These are phyloP conservation scores for Heliornis fulica DNA, from an alignment of 2,113 vertebrate genomes.

Conservation along the genomic window DNA sequence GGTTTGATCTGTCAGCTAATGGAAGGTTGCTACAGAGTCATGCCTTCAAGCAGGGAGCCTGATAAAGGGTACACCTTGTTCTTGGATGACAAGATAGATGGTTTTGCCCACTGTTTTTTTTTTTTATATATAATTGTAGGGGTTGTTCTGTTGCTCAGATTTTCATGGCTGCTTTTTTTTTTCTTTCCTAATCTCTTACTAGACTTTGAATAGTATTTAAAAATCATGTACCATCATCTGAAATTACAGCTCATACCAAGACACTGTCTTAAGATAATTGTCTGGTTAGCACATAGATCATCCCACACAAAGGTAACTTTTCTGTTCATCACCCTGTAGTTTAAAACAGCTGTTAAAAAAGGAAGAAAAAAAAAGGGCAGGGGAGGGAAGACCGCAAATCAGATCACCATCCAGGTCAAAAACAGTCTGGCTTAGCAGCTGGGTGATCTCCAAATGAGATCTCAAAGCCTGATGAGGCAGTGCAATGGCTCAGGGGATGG, in stretches of 20 bases:
- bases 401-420: background rate
- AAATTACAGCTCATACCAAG: background rate
- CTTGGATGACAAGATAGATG: background rate
- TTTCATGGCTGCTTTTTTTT: background rate
- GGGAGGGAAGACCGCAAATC: background rate
- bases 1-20: constrained; percentile 40
- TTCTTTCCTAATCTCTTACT: background rate
- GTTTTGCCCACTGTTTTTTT: background rate
- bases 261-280: background rate
- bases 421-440: background rate
- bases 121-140: background rate
- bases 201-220: background rate
- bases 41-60: background rate
- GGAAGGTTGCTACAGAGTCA: constrained; percentile 41
- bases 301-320: constrained; percentile 17
- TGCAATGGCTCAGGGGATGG: background rate
- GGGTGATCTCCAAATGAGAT: background rate
- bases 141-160: background rate
- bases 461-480: background rate
- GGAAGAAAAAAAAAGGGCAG: too few species aligned
- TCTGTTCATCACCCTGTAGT: constrained; percentile 13
- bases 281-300: constrained; percentile 45
- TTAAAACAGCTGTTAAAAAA: background rate
- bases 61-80: background rate
- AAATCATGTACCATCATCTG: background rate